Evolutionary conservation across 64 coral and sea anemone species (phyloP).

Genomic region (Pocillopora verrucosa): DNA sequence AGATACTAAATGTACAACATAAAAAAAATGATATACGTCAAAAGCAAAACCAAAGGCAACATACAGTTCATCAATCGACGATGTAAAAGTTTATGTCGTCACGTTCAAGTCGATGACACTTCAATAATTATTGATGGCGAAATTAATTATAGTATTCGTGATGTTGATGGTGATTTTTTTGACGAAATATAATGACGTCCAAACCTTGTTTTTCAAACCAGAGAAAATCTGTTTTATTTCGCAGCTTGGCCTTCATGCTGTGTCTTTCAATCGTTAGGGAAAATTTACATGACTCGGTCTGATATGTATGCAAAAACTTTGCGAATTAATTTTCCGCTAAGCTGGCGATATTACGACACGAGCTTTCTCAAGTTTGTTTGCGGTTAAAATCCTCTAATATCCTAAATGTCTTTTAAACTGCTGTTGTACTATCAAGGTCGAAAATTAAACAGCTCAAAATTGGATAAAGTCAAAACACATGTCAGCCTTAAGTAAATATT

Average conservation of each 20-base stretch:
- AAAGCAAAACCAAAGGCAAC: slow-evolving; percentile 8
- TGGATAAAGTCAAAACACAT: neutral
- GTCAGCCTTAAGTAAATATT: neutral
- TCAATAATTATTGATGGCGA: neutral
- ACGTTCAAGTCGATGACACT: neutral
- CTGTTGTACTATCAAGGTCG: neutral
- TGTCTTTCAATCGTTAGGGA: slow-evolving; percentile 32
- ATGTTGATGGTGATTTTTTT: neutral
- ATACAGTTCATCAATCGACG: neutral
- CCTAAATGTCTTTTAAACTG: slow-evolving; percentile 9
- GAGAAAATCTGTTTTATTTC: neutral
- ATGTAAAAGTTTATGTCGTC: neutral
- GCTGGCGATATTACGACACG: neutral
- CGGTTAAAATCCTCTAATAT: slow-evolving; percentile 1
- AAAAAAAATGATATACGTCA: neutral
- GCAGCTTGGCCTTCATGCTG: neutral
- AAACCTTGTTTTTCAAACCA: neutral
- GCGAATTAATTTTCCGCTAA: slow-evolving; percentile 21
- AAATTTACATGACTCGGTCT: neutral
- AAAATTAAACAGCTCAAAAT: neutral
- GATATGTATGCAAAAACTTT: slow-evolving; percentile 12
- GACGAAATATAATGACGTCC: too few species aligned
- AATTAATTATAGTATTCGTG: neutral
- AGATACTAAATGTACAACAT: too few species aligned
- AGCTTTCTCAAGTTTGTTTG: neutral